Base-by-base conservation (phyloP, 2,888 invertebrate species). In the Synergus japonicus region DNA sequence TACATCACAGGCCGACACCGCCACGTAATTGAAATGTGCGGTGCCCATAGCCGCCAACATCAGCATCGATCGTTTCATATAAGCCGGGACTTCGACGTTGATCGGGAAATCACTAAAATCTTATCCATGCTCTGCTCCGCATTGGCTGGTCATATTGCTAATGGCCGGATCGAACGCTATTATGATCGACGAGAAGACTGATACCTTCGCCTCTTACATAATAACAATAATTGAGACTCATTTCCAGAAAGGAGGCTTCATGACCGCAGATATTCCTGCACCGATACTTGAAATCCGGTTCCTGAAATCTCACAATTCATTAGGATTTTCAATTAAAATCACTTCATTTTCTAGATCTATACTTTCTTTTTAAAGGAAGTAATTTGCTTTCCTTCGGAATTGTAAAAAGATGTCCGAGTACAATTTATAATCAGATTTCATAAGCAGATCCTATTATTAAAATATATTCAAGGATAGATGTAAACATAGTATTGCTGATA, bases 1-100 rank as follows among this genome's bases (percentile, higher is more conserved):
- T 81, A 89, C 86, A 89, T 89, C 88, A 87, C 86, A 85, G 83
- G 87, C 87, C 86, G 86, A 88, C 84, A 85, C 81, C 86, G 88
- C 84, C 87, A 84, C 86, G 89, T 90, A 90, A 91, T 90, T 90
- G 89, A 90, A 91, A 91, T 86, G 87, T 87, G 87, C 85, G 86
- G 84, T 64, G 77, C 63, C 78, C 37, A 54, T 49, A 46, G 69
- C 69, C 79, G 63, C 49, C 29, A 54, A 29, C 54, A 37, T 73
- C 73, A 58, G 22, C 29, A 46, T 13, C 15, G 22, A 67, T 64
- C 67, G 69, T 66, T 66, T 67, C 46, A 46, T 22, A 67, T 67
- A 41, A 5, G 44, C 73, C 29, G n/a, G 41, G 58, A 22, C 76
- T 64, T 44, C 63, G 8, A 64, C 78, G 81, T 78, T 78, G 76